Base-by-base conservation (phyloP, 2,888 invertebrate species). In the Hermaeophaga mercurialis region DNA sequence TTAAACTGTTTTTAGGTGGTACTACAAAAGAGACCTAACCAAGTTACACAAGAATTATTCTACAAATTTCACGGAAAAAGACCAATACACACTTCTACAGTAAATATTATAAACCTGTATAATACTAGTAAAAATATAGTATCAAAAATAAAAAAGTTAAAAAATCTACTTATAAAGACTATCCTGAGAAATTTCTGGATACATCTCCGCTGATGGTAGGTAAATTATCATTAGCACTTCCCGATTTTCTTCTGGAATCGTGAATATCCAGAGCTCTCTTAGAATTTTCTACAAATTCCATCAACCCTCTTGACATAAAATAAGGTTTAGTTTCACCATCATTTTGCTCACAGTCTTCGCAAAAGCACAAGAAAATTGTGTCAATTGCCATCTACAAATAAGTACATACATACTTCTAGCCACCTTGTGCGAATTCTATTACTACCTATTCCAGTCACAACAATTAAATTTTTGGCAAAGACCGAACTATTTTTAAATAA, bases 361-460 rank as follows among this genome's bases (percentile, higher is more conserved):
- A 87, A 73, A 86, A 87, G 66, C 86, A 87, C 41, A 87, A 72
- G 69, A 87, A 86, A 60, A 87, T 83, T 14, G 86, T 85, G 66
- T 87, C 87, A 33, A 87, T 86, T 1, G 84, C 80, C 85, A 87
- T 87, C 85, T 86, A 69, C 18, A 75, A 77, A 52, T 56, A 8
- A 12, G 12, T 31, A 41, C 59, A 49, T 26, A n/a, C n/a, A n/a
- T n/a, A n/a, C n/a, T n/a, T n/a, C n/a, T n/a, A n/a, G n/a, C n/a
- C n/a, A n/a, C n/a, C n/a, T n/a, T n/a, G n/a, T n/a, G n/a, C n/a
- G n/a, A n/a, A n/a, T n/a, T n/a, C n/a, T n/a, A n/a, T n/a, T n/a
- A n/a, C n/a, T n/a, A n/a, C n/a, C n/a, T n/a, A n/a, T n/a, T n/a
- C n/a, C n/a, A n/a, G n/a, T n/a, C n/a, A n/a, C n/a, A n/a, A 8